Conservation (phyloP, 2,113 vertebrate species). For the Brachirus orientalis region DNA sequence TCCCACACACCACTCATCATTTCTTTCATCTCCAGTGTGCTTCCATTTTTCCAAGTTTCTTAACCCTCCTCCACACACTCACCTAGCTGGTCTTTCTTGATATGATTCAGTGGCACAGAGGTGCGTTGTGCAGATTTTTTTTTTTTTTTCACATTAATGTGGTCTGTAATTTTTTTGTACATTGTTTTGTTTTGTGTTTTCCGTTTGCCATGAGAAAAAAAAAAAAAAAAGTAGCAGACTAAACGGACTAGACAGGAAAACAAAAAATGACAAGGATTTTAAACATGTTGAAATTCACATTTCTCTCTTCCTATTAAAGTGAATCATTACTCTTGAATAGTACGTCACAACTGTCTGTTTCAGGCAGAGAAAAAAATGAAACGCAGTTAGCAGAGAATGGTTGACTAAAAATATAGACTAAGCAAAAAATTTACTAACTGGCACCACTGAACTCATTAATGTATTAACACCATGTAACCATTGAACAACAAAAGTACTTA, state of each 20-base stretch:
- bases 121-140: slow-evolving; percentile 35
- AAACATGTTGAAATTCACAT: slow-evolving; percentile 1
- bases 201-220: slow-evolving; percentile 36
- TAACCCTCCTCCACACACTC: slow-evolving; percentile 39
- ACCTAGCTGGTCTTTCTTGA: slow-evolving; percentile 54
- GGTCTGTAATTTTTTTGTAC: slow-evolving; percentile 20
- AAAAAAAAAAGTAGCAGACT: slow-evolving; percentile 21
- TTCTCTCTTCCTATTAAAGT: background rate
- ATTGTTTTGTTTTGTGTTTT: too few relatives aligned
- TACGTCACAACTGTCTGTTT: background rate
- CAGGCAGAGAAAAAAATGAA: background rate
- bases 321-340: background rate
- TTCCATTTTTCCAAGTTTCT: slow-evolving; percentile 48
- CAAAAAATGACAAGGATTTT: background rate
- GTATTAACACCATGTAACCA: background rate
- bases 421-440: background rate
- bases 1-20: slow-evolving; percentile 42
- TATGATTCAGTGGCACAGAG: slow-evolving; percentile 58
- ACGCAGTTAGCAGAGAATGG: too few relatives aligned
- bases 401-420: background rate
- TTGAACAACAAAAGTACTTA: background rate
- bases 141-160: slow-evolving; percentile 28
- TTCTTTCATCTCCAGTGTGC: slow-evolving; percentile 44
- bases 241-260: background rate
- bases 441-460: background rate